A percentile compares a stretch with the other conserved stretches of the same genome.
phyloP scores from a whole-genome alignment of 2,888 invertebrate species.

The Malthinus seriepunctatus region DNA sequence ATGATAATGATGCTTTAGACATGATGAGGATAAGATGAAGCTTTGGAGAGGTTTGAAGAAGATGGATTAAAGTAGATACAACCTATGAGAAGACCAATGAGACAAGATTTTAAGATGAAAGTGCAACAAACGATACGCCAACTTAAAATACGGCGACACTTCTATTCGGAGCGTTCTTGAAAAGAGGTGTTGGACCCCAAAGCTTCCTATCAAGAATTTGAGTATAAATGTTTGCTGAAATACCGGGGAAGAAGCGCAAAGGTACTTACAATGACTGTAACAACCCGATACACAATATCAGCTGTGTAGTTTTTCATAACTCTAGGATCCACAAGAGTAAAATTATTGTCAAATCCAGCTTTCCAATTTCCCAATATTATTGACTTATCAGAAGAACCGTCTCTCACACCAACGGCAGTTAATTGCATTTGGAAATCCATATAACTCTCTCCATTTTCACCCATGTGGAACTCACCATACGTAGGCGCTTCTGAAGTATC shows the following conservation, averaged over 20 bases:
- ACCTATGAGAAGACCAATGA: too few species aligned
- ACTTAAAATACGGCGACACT: too few species aligned
- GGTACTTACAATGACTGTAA: slow-evolving; percentile 76
- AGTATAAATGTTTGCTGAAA: too few species aligned
- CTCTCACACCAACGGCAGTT: slow-evolving; percentile 70
- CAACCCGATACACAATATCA: slow-evolving; percentile 83
- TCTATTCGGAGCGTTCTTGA: too few species aligned
- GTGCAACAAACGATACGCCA: too few species aligned
- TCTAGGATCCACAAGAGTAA: slow-evolving; percentile 67
- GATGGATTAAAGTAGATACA: too few species aligned
- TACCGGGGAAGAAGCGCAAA: neutral
- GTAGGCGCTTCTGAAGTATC: slow-evolving; percentile 65
- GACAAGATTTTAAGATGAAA: too few species aligned
- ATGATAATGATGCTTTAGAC: too few species aligned
- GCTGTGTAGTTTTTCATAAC: slow-evolving; percentile 77
- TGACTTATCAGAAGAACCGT: slow-evolving; percentile 73
- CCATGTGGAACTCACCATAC: slow-evolving; percentile 68
- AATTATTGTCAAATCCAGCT: slow-evolving; percentile 70
- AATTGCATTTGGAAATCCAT: slow-evolving; percentile 77
- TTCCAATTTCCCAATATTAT: slow-evolving; percentile 76
- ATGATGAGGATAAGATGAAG: too few species aligned
- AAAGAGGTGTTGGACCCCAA: too few species aligned
- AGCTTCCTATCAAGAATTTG: too few species aligned
- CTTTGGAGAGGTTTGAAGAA: too few species aligned
- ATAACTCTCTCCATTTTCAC: slow-evolving; percentile 71